phyloP scores from a whole-genome alignment of 2,888 invertebrate genomes.

The Troilus luridus region DNA sequence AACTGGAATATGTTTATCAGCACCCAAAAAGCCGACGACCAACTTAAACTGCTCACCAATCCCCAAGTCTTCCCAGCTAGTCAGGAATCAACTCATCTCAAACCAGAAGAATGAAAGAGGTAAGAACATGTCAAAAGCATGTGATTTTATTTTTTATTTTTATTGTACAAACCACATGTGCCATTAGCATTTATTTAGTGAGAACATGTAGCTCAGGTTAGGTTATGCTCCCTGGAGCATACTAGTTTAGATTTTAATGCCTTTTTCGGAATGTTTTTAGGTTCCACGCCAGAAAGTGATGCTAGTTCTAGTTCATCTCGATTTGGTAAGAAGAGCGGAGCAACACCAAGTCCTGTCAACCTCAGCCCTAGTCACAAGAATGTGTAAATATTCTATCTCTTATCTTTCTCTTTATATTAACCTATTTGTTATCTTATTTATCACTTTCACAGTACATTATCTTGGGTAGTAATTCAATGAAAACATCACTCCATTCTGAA shows the following conservation, averaged over 20 bases:
- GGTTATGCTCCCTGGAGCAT: conserved; percentile 56
- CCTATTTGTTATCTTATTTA: background rate
- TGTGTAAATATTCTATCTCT: conserved; percentile 44
- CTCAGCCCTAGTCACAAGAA: conserved; percentile 59
- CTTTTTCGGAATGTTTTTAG: conserved; percentile 52
- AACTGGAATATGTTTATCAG: conserved; percentile 58
- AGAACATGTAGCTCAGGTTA: conserved; percentile 36
- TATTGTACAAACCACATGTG: conserved; percentile 42
- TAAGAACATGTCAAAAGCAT: conserved; percentile 52
- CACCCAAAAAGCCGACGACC: conserved; percentile 60
- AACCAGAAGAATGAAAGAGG: conserved; percentile 57
- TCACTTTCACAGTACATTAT: background rate
- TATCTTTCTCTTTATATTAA: background rate
- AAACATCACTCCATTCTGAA: background rate
- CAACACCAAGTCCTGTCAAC: conserved; percentile 55
- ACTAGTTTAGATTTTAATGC: conserved; percentile 35
- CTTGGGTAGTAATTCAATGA: background rate
- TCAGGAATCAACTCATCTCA: conserved; percentile 61
- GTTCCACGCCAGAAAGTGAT: conserved; percentile 58
- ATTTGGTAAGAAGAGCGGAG: conserved; percentile 40
- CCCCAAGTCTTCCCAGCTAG: conserved; percentile 64
- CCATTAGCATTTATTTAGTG: conserved; percentile 3
- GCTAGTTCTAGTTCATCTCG: conserved; percentile 56
- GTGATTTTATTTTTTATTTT: conserved; percentile 52
- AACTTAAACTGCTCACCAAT: conserved; percentile 61